Evolutionary conservation across 2,113 vertebrate genomes (phyloP), one percentile per base, ranked within the genome.

Genomic region (Cephalopholis sonnerati): DNA sequence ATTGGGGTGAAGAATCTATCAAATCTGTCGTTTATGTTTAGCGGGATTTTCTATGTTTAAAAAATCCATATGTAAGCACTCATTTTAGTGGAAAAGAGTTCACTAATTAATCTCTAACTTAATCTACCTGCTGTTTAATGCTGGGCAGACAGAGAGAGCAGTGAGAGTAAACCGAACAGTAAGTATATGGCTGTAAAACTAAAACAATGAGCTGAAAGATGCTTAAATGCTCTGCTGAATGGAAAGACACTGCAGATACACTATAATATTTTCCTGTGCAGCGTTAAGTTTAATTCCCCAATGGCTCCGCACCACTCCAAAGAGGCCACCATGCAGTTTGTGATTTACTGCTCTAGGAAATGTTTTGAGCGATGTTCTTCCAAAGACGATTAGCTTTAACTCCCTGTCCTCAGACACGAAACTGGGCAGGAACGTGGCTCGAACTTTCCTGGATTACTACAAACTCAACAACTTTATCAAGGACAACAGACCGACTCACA

Each of bases 371-470:
- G 16, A 11, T 62, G 20, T 64, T 74, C 62, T 46, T 66, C 4
- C 24, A 77, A 69, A 77, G 72, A 63, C 11, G 50, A 12, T 81
- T 41, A 2, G 90, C 95, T 96, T 98, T 98, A 97, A 98, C 91
- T 61, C 84, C 78, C 39, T 54, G 15, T 84, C 58, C 59, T 83
- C 94, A 99, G 98, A 99, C 91, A 99, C 97, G 96, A 99, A 97
- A 83, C 94, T 99, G 88, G 98, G 98, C 78, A 96, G 96, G 80
- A 99, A 99, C 0, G 97, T 99, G 88, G 98, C 98, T 20, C 96
- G 97, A 65, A 99, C 98, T 0, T 99, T 99, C 92, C 89, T 98
- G 93, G 98, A 99, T 94, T 99, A 99, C 91, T 99, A 99, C 91
- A 97, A 96, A 85, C 96, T 97, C 83, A 97, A 96, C 83, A 95